Evolutionary conservation across 2,113 vertebrate genomes (phyloP).

Genomic region (Aegithalos caudatus): DNA sequence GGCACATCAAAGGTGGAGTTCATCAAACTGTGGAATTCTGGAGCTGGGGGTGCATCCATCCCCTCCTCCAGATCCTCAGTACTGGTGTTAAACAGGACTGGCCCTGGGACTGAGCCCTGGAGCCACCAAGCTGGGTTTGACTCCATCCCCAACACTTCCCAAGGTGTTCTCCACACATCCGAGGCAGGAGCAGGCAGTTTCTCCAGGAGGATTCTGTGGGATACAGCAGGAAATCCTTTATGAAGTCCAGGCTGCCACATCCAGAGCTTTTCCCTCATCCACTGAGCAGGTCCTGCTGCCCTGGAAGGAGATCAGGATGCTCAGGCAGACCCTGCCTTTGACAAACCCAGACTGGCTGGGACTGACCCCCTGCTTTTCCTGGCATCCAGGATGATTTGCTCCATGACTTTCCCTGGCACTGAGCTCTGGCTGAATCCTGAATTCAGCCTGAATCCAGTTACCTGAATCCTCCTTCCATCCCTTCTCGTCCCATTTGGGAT

Average conservation of each 20-base stretch:
- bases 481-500: not conserved
- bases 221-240: not conserved
- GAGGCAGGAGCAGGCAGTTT: not conserved
- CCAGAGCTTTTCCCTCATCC: not conserved
- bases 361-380: not conserved
- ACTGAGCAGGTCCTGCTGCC: not conserved
- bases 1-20: not conserved
- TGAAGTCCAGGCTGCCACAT: fast-evolving
- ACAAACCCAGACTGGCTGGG: not conserved
- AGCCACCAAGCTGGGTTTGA: not conserved
- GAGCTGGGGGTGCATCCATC: not conserved
- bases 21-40: fast-evolving
- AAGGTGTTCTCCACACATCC: fast-evolving
- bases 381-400: not conserved
- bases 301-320: not conserved
- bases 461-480: not conserved
- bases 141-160: not conserved
- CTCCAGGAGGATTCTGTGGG: not conserved
- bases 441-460: too few relatives aligned
- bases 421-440: not conserved
- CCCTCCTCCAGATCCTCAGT: not conserved
- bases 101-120: not conserved
- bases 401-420: not conserved
- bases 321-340: not conserved
- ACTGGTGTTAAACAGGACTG: not conserved